Conservation (phyloP, 1,140 invertebrate species). For the Drosophila kurseongensis region DNA sequence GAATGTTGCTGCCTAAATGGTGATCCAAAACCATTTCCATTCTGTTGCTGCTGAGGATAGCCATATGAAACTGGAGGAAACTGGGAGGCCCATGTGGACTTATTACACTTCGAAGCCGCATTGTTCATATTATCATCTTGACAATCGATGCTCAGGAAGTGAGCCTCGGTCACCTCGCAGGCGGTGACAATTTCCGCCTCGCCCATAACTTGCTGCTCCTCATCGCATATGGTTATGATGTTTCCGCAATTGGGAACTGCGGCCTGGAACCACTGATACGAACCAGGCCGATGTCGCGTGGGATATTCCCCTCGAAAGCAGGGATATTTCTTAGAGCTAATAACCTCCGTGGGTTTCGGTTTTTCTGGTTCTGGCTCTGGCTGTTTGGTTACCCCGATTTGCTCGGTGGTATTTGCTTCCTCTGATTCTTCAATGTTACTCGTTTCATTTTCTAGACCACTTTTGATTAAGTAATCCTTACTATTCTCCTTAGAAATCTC, state of each 20-base stretch:
- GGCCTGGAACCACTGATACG: constrained; percentile 31
- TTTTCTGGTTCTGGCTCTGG: neutral
- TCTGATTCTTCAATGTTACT: neutral
- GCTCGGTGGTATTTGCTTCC: neutral
- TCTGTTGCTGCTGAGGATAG: constrained; percentile 1
- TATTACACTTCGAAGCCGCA: neutral
- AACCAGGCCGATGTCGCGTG: constrained; percentile 8
- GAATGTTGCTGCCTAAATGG: neutral
- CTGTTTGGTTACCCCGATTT: too few species aligned
- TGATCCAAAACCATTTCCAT: neutral
- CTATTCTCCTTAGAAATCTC: too few species aligned
- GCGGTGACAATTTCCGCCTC: constrained; percentile 29
- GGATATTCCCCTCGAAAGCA: constrained; percentile 44
- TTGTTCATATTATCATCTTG: neutral
- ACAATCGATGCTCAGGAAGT: constrained; percentile 38
- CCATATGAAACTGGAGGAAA: neutral
- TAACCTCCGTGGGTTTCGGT: neutral
- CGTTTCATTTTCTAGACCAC: too few species aligned
- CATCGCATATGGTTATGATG: constrained; percentile 14
- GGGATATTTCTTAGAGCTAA: constrained; percentile 28
- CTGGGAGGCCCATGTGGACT: neutral
- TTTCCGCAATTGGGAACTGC: constrained; percentile 6
- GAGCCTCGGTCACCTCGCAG: constrained; percentile 58
- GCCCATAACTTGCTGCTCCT: neutral
- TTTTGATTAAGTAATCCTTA: too few species aligned